Evolutionary conservation across 2,888 invertebrate genomes (phyloP).

Genomic region (Lochmaea capreae): DNA sequence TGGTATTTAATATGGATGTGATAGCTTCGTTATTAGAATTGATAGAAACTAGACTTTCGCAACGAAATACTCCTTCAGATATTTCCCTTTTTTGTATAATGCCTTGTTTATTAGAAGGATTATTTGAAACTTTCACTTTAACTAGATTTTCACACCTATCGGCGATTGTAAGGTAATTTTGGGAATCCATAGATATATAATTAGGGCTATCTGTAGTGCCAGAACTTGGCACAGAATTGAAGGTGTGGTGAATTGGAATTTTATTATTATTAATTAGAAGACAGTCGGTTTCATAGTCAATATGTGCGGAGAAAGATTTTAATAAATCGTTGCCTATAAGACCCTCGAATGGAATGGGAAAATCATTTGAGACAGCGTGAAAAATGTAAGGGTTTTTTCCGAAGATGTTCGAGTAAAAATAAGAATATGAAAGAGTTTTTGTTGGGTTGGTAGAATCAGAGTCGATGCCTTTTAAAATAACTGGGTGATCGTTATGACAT

Average conservation of each 20-base stretch:
- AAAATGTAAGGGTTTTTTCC: slow-evolving; percentile 34
- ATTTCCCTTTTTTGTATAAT: slow-evolving; percentile 43
- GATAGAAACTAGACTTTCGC: slow-evolving; percentile 34
- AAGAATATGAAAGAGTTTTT: slow-evolving; percentile 34
- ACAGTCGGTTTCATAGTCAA: slow-evolving; percentile 34
- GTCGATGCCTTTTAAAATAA: slow-evolving; percentile 28
- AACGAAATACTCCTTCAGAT: slow-evolving; percentile 39
- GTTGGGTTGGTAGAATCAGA: slow-evolving; percentile 31
- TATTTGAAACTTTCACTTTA: slow-evolving; percentile 43
- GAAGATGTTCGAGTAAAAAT: slow-evolving; percentile 25
- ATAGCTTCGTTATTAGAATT: slow-evolving; percentile 14
- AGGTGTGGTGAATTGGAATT: slow-evolving; percentile 23
- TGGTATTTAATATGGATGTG: slow-evolving; percentile 26
- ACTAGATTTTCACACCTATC: slow-evolving; percentile 44
- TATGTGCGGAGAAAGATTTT: slow-evolving; percentile 30
- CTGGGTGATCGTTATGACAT: slow-evolving; percentile 17
- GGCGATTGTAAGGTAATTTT: slow-evolving; percentile 36
- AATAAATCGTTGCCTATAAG: slow-evolving; percentile 49
- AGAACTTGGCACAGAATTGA: background rate
- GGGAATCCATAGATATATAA: background rate
- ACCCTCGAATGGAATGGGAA: slow-evolving; percentile 43
- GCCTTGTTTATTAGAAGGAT: slow-evolving; percentile 38
- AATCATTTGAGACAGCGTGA: slow-evolving; percentile 29
- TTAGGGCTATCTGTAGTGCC: background rate
- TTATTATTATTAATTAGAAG: slow-evolving; percentile 31